Evolutionary conservation across 2,888 invertebrate species (phyloP).

Genomic region (Hetaerina titia): DNA sequence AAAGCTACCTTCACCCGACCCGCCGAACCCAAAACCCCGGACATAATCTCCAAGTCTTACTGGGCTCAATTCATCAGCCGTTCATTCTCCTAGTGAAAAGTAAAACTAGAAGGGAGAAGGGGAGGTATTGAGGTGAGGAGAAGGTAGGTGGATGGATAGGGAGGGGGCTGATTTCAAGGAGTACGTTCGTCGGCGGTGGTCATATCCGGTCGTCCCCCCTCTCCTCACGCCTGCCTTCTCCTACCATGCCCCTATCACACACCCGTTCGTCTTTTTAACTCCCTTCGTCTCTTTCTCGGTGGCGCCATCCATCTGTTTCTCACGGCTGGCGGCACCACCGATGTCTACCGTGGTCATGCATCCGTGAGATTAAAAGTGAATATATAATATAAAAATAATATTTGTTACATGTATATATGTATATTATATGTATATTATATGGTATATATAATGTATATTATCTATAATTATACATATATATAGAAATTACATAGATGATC

Average conservation of each 20-base stretch:
- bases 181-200: not conserved
- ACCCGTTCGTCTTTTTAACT: too few species aligned
- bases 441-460: too few species aligned
- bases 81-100: not conserved
- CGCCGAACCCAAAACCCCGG: not conserved
- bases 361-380: constrained; percentile 48
- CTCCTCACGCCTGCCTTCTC: not conserved
- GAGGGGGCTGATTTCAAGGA: not conserved
- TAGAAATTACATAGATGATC: too few species aligned
- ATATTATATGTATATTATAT: too few species aligned
- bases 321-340: not conserved
- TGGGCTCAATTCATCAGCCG: constrained; percentile 43
- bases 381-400: not conserved
- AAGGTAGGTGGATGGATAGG: not conserved
- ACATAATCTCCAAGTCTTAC: constrained; percentile 16
- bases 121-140: not conserved
- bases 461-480: too few species aligned
- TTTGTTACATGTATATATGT: too few species aligned
- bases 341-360: constrained; percentile 39
- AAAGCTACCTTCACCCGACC: not conserved
- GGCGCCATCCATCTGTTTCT: not conserved
- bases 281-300: not conserved
- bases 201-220: not conserved
- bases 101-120: not conserved
- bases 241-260: not conserved